A percentile compares a stretch with the other conserved stretches of the same genome.
Conservation (phyloP, 2,113 vertebrate genomes). For the Geothlypis trichas region DNA sequence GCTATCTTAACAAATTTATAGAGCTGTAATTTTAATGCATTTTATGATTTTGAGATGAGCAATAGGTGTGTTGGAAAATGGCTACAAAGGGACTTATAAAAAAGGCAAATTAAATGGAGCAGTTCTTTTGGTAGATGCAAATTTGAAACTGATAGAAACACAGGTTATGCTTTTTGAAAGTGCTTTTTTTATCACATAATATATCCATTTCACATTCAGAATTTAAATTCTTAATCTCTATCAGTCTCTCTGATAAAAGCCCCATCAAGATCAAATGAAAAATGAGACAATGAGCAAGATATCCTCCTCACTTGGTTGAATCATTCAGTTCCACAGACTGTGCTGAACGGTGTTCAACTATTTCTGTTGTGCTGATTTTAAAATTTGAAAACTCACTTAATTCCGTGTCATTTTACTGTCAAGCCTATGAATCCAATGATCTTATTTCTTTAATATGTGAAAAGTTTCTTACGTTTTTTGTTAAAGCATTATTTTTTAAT, state of each 20-base stretch:
- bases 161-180: background rate
- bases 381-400: background rate
- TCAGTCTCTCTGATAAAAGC: background rate
- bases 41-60: background rate
- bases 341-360: background rate
- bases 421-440: background rate
- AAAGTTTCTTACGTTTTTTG: background rate
- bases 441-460: background rate
- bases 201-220: background rate
- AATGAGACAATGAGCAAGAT: background rate
- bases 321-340: background rate
- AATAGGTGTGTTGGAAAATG: background rate
- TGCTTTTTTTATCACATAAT: constrained; percentile 2
- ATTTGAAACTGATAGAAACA: background rate
- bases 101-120: background rate
- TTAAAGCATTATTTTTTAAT: background rate
- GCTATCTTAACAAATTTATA: background rate
- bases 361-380: background rate
- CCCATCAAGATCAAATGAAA: background rate
- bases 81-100: background rate
- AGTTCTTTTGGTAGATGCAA: background rate
- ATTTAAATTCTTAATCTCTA: background rate
- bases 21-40: background rate
- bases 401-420: background rate
- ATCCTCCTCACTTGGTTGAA: background rate